Base-by-base conservation (phyloP, 2,797 vertebrate genomes). In the Falco biarmicus region DNA sequence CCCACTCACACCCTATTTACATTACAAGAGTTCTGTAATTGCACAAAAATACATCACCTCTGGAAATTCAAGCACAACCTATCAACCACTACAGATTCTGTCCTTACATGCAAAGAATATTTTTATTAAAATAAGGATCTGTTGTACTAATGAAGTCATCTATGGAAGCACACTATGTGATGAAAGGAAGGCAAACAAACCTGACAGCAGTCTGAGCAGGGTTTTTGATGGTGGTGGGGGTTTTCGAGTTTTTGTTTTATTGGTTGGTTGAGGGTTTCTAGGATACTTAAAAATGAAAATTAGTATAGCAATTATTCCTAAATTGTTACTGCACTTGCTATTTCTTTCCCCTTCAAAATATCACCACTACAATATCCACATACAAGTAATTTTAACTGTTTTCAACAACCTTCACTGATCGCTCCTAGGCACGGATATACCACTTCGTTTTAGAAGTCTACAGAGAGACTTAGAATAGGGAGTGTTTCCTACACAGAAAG, bases 401-500 rank as follows among this genome's bases (percentile, higher is more conserved):
- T 37, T 69, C 60, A 81, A 56, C 29, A 13, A 22, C 21, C 84
- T 83, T 19, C 6, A 7, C 31, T 59, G 45, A 79, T 37, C 37
- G 14, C 28, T 76, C 45, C 25, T 57, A 45, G 51, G 54, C 34
- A 54, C 73, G 20, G 43, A 91, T 48, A 43, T 7, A 84, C 16
- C 48, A 41, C 37, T 93, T 69, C 8, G 43, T 39, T 74, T 75
- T 39, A 65, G 18, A 88, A 91, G 51, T 31, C 70, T 74, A 37
- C 37, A 84, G 53, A 89, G 63, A 76, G 69, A 75, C 41, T 90
- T 34, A 59, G 76, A 75, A 60, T 19, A 86, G n/a, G 24, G 54
- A 68, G 87, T 70, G 54, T 86, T 88, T 89, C 83, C 53, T 93
- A 70, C 41, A 8, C 85, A 60, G 61, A 91, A 94, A 89, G 74